Base-by-base conservation (phyloP, 2,797 vertebrate genomes). In the Euthynnus affinis region DNA sequence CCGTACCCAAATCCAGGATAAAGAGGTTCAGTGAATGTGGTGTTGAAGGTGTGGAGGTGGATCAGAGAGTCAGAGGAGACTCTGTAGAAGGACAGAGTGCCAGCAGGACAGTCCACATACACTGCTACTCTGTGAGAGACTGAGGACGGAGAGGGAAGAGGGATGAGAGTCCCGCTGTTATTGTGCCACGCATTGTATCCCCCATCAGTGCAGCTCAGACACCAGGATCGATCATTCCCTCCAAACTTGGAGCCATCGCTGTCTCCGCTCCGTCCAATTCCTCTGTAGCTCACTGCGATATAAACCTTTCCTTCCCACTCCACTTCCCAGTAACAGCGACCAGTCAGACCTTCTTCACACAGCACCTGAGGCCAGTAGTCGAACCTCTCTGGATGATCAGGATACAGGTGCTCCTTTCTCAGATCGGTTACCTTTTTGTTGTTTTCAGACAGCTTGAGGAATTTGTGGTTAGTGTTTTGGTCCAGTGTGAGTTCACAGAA, bases 1-100 rank as follows among this genome's bases (percentile, higher is more conserved):
- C 44, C 44, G 5, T 48, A 48, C 17, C 70, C 58, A 72, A 72
- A 72, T 0, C 70, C 70, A 9, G 70, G n/a, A 27, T 52, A 52
- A 12, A 71, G 9, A 23, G 57, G 57, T 10, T 40, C 57, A 18
- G 69, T 71, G 32, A 61, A 71, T 1, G 46, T 61, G 57, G 57
- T 40, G 44, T 13, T 71, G 68, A 60, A 60, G 29, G 68, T 48
- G 27, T 7, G 25, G 44, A 48, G 44, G 60, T 57, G 15, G 58
- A 58, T n/a, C 44, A 48, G 44, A 1, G 44, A 5, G 44, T 48
- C 44, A 48, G 44, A 48, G 44, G 44, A 48, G 44, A 62, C 61
- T 66, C 53, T 9, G 7, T 17, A 48, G 44, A 17, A 48, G 44
- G 44, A 48, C 44, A 48, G 15, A 6, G 44, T 48, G 15, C 44